Conservation (phyloP, 2,113 vertebrate species). For the Benitochromis conjunctus region DNA sequence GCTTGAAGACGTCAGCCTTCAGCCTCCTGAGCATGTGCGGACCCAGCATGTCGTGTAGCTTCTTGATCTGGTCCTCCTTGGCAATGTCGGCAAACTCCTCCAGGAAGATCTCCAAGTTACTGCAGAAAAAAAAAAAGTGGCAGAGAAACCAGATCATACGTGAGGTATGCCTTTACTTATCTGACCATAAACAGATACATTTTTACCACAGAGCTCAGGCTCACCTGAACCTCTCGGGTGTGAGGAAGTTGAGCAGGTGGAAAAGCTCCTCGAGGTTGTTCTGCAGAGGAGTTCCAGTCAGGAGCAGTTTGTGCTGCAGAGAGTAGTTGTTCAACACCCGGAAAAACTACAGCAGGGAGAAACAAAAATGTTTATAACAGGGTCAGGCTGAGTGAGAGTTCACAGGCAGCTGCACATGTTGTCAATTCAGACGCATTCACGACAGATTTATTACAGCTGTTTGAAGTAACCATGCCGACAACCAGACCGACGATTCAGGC, state of each 20-base stretch:
- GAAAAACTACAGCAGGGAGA: constrained; percentile 82
- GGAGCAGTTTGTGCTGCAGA: constrained; percentile 92
- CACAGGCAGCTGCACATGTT: background rate
- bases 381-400: background rate
- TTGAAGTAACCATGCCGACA: background rate
- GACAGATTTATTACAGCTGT: background rate
- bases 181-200: fast-evolving
- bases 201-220: background rate
- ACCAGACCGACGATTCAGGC: background rate
- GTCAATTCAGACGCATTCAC: background rate
- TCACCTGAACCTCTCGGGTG: constrained; percentile 90
- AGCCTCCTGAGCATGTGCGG: constrained; percentile 96
- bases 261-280: constrained; percentile 97
- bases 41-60: constrained; percentile 96
- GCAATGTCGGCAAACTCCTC: constrained; percentile 98
- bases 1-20: constrained; percentile 98
- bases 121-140: constrained; percentile 36
- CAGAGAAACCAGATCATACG: fast-evolving
- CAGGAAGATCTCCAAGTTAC: constrained; percentile 94
- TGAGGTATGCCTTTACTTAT: background rate
- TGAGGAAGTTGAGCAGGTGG: constrained; percentile 96
- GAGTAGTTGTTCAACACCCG: constrained; percentile 93
- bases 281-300: constrained; percentile 94
- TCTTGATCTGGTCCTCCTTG: constrained; percentile 99
- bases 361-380: background rate